Evolutionary conservation across 1,140 invertebrate genomes (phyloP).

Genomic region (Arctopsyche grandis): DNA sequence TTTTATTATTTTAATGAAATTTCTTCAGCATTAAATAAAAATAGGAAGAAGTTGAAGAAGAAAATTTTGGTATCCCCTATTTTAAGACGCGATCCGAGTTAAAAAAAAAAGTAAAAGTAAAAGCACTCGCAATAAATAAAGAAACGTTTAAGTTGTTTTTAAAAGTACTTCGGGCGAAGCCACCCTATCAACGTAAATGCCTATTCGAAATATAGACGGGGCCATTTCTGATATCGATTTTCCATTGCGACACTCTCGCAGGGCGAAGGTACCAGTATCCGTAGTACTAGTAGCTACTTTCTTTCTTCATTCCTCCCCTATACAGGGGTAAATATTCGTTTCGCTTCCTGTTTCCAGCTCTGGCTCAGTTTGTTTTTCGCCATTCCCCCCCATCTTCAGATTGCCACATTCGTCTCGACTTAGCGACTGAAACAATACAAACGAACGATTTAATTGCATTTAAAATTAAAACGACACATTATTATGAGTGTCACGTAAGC

Average conservation of each 20-base stretch:
- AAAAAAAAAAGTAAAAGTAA: slow-evolving; percentile 42
- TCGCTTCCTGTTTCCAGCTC: slow-evolving; percentile 33
- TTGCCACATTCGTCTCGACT: slow-evolving; percentile 50
- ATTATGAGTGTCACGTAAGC: too few species aligned
- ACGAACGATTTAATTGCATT: neutral
- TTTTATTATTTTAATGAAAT: too few species aligned
- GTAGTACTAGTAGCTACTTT: slow-evolving; percentile 28
- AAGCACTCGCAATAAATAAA: slow-evolving; percentile 54
- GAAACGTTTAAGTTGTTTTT: slow-evolving; percentile 55
- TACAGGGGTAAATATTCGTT: slow-evolving; percentile 19
- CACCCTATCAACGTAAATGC: slow-evolving; percentile 52
- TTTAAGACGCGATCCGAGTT: slow-evolving; percentile 48
- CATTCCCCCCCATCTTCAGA: neutral
- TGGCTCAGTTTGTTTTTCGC: slow-evolving; percentile 37
- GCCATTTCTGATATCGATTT: slow-evolving; percentile 54
- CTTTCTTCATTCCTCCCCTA: slow-evolving; percentile 25
- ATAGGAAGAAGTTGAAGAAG: neutral
- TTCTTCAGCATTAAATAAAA: too few species aligned
- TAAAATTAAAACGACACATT: too few species aligned
- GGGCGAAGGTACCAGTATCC: slow-evolving; percentile 28
- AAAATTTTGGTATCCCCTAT: slow-evolving; percentile 18
- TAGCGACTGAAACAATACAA: slow-evolving; percentile 51
- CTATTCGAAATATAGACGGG: slow-evolving; percentile 55
- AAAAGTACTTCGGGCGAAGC: slow-evolving; percentile 51
- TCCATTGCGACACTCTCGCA: slow-evolving; percentile 49